Base-by-base conservation (phyloP, 2,888 invertebrate genomes). In the Lithophane socia region DNA sequence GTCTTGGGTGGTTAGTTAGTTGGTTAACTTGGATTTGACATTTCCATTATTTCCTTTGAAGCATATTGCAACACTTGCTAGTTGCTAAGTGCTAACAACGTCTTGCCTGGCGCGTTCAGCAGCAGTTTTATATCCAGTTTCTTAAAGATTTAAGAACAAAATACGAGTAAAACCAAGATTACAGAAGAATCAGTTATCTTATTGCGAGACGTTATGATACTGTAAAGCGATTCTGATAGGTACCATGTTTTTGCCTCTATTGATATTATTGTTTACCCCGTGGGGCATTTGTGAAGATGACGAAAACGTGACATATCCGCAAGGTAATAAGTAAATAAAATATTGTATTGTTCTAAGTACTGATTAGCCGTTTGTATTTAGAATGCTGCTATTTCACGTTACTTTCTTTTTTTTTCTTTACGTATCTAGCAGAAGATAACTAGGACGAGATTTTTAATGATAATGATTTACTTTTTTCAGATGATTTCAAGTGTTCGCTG, bases 401-500 rank as follows among this genome's bases (percentile, higher is more conserved):
- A 2, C 5, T 12, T 42, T 49, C 5, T 1, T 47, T 42, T 21
- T 63, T 63, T 47, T 21, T 47, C 4, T 24, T 3, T 47, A 24
- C 5, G 37, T 37, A 37, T 0, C 8, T 7, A 13, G 0, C 9
- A 37, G 9, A 42, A 16, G 3, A 7, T 29, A 16, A 3, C 12
- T 21, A 9, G 3, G 44, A 49, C 18, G 29, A 58, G 4, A 3
- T 4, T 56, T 12, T 52, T 10, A 65, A 52, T 71, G 21, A 37
- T 47, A 16, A 9, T 47, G 10, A 10, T 69, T 69, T 47, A 3
- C 8, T 29, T 61, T 71, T 92, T 93, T 75, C 93, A 97, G 97
- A 96, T 87, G 96, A 97, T 74, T 97, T 93, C 77, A 97, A 97
- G 89, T 97, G 97, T 80, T 93, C 94, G 0, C 85, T 97, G 60